phyloP scores from a whole-genome alignment of 2,888 invertebrate species.

The Sipha maydis region DNA sequence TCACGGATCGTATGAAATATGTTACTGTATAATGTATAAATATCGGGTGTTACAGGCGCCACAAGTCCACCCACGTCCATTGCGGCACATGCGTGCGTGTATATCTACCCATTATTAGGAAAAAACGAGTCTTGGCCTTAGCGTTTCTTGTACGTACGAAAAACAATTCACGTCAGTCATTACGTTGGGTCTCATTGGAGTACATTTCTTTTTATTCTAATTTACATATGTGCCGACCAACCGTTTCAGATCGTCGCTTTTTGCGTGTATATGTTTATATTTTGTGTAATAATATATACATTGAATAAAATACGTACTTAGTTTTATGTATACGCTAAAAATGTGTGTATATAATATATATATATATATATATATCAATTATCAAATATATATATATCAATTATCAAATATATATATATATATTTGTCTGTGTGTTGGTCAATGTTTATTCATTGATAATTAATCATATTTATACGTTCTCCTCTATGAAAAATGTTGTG shows the following conservation, averaged over 20 bases:
- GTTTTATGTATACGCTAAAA: neutral
- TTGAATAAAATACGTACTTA: neutral
- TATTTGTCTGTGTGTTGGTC: too few relatives aligned
- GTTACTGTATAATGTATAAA: neutral
- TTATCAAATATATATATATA: too few relatives aligned
- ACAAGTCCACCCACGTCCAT: conserved; percentile 34
- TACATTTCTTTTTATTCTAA: neutral
- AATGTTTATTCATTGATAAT: too few relatives aligned
- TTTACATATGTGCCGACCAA: neutral
- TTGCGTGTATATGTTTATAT: neutral
- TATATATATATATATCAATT: too few relatives aligned
- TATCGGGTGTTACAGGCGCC: conserved; percentile 23
- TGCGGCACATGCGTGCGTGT: neutral
- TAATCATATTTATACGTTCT: neutral
- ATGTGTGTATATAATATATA: neutral
- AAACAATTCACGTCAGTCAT: neutral
- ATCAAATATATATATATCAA: too few relatives aligned
- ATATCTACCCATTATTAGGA: neutral
- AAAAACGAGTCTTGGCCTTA: neutral
- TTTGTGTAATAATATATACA: neutral
- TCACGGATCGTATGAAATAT: conserved; percentile 6
- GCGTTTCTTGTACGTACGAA: neutral
- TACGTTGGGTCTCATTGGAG: neutral
- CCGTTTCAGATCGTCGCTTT: neutral
- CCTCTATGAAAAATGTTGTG: neutral